These are phyloP conservation scores for Anaspis maculata DNA, from an alignment of 2,888 invertebrate species.

Conservation along the genomic window DNA sequence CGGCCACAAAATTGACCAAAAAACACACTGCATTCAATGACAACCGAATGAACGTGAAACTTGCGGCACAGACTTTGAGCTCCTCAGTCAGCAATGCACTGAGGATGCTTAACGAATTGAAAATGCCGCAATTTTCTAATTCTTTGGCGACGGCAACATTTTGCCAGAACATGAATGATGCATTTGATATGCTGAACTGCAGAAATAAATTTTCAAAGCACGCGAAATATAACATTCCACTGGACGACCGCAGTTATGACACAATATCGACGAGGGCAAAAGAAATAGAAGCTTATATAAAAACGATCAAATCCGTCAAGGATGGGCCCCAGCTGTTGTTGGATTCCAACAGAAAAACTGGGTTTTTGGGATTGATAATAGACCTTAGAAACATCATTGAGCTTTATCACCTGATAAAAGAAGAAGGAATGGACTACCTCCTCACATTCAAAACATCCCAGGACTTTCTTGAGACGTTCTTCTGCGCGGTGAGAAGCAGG, in stretches of 20 bases:
- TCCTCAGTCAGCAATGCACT: constrained; percentile 2
- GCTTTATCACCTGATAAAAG: constrained; percentile 2
- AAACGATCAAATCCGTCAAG: background rate
- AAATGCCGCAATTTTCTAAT: background rate
- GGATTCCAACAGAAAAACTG: constrained; percentile 12
- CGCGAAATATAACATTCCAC: background rate
- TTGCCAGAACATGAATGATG: background rate
- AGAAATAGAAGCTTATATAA: background rate
- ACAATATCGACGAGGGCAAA: background rate
- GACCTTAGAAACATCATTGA: constrained; percentile 7
- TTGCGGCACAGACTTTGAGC: constrained; percentile 10
- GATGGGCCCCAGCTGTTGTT: constrained; percentile 4
- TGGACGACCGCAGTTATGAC: background rate
- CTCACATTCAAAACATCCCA: constrained; percentile 7
- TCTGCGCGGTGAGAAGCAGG: constrained; percentile 13
- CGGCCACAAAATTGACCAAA: constrained; percentile 4
- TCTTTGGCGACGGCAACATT: background rate
- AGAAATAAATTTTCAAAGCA: background rate
- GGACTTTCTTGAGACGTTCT: constrained; percentile 14
- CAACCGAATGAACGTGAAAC: constrained; percentile 10
- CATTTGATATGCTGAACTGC: background rate
- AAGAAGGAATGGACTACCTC: constrained; percentile 3
- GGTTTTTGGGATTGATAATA: constrained; percentile 18
- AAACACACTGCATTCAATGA: constrained; percentile 3
- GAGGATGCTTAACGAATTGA: background rate